phyloP scores from a whole-genome alignment of 1,140 invertebrate genomes.

The Drosophila pseudoananassae region DNA sequence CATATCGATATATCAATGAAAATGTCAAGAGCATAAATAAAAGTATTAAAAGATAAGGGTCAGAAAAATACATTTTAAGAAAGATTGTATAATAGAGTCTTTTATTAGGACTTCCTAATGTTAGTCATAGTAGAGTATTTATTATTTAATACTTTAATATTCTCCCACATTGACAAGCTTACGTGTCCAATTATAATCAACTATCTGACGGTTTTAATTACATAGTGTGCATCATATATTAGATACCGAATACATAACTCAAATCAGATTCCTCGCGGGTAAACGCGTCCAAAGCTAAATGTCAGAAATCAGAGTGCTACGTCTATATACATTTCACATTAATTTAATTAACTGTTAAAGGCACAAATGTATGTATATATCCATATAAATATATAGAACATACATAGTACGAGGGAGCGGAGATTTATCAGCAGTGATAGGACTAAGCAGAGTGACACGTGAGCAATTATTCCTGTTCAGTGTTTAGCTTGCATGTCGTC shows the following conservation, averaged over 20 bases:
- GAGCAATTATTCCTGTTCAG: constrained; percentile 67
- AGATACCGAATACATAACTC: background rate
- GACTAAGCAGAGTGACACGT: constrained; percentile 49
- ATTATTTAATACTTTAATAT: background rate
- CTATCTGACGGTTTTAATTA: constrained; percentile 1
- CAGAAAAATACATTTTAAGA: background rate
- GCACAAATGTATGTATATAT: constrained; percentile 8
- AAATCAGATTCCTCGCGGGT: constrained; percentile 27
- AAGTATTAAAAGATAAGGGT: background rate
- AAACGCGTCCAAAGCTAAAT: constrained; percentile 45
- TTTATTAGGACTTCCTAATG: background rate
- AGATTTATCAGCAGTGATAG: constrained; percentile 23
- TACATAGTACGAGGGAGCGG: background rate
- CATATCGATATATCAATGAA: background rate
- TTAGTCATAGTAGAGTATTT: no score
- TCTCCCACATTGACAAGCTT: background rate
- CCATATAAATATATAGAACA: constrained; percentile 7
- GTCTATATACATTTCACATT: constrained; percentile 54
- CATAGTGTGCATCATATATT: background rate
- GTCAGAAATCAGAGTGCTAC: constrained; percentile 50
- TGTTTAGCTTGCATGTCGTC: constrained; percentile 60
- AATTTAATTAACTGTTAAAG: constrained; percentile 74
- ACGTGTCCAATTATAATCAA: no score
- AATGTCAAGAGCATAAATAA: background rate
- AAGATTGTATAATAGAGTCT: no score